Percentiles rank a stretch among this genome's conserved stretches.
Conservation (phyloP, 2,113 vertebrate species). For the Pelodiscus sinensis region DNA sequence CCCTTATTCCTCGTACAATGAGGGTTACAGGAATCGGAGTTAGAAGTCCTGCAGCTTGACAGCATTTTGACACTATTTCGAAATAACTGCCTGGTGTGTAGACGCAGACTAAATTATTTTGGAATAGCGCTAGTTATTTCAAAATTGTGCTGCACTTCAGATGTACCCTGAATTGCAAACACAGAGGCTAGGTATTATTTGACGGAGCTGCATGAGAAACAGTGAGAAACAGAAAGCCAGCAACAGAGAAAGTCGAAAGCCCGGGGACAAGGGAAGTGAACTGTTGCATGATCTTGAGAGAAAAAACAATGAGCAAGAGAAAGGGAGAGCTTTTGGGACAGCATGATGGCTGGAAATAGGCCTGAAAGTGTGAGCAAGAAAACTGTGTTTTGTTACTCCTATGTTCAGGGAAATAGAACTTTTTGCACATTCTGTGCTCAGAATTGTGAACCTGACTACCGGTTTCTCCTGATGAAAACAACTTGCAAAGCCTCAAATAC, state of each 20-base stretch:
- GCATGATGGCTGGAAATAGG: neutral
- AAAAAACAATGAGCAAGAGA: neutral
- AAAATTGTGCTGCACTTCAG: too few species aligned
- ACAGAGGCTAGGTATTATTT: neutral
- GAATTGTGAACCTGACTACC: neutral
- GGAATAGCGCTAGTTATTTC: too few species aligned
- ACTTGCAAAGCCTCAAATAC: neutral
- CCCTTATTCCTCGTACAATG: too few species aligned
- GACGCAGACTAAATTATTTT: too few species aligned
- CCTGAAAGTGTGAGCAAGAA: neutral
- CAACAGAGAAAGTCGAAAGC: neutral
- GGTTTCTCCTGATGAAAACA: neutral
- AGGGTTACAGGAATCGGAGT: too few species aligned
- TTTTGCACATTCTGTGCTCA: neutral
- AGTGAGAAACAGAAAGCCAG: constrained; percentile 2
- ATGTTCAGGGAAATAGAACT: neutral
- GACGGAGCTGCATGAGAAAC: neutral
- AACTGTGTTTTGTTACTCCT: neutral
- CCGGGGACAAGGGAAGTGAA: neutral
- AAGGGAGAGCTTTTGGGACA: neutral
- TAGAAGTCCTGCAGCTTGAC: too few species aligned
- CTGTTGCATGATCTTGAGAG: rapidly evolving
- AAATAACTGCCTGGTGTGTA: too few species aligned
- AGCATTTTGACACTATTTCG: too few species aligned
- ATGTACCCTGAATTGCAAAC: neutral